phyloP scores from a whole-genome alignment of 2,797 vertebrate species.

The Onychomys torridus region DNA sequence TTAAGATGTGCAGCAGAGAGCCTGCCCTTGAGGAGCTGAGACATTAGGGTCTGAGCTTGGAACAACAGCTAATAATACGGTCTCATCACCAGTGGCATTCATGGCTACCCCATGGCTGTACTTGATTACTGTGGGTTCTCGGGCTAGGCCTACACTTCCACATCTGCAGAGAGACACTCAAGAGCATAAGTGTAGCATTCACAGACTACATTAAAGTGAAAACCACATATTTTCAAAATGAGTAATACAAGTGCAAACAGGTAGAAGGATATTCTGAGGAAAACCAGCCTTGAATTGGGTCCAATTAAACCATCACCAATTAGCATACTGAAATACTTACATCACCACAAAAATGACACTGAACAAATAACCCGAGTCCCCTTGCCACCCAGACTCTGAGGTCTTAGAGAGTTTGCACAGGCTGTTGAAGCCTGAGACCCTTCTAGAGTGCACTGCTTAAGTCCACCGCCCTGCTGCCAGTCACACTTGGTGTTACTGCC shows the following conservation, averaged over 20 bases:
- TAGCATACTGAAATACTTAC: constrained; percentile 41
- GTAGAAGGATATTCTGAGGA: constrained; percentile 19
- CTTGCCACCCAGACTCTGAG: not conserved
- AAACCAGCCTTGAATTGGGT: constrained; percentile 27
- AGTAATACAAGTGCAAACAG: not conserved
- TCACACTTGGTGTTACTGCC: not conserved
- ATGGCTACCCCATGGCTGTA: not conserved
- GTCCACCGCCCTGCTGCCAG: constrained; percentile 28
- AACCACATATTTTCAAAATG: not conserved
- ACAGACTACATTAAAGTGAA: not conserved
- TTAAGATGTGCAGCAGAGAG: not conserved
- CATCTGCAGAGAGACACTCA: not conserved
- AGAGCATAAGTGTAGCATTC: not conserved
- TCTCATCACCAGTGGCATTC: not conserved
- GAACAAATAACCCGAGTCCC: not conserved
- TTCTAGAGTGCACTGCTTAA: constrained; percentile 32
- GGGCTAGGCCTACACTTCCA: not conserved
- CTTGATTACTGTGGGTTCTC: not conserved
- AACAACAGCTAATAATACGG: not conserved
- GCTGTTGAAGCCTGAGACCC: not conserved
- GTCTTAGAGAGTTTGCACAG: not conserved
- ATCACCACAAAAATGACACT: constrained; percentile 42
- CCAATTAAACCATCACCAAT: constrained; percentile 39
- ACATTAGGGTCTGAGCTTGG: not conserved
- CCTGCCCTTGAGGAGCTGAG: not conserved